Base-by-base conservation (phyloP, 2,113 vertebrate genomes). In the Pseudorhombus dupliciocellatus region DNA sequence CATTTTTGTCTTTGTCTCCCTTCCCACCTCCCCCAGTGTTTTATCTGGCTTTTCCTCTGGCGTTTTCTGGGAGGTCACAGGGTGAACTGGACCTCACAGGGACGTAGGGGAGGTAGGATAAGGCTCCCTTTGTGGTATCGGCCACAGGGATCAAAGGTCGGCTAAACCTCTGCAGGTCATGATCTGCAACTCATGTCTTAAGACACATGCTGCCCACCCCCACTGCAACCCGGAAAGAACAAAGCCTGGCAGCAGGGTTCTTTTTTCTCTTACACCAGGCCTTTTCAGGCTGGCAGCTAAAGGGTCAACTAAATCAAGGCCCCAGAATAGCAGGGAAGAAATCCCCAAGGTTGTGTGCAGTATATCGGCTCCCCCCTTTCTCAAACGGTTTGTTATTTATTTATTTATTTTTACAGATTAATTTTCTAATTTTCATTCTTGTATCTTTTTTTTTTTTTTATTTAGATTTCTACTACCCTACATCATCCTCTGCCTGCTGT, bases 11-110 rank as follows among this genome's bases (percentile, higher is more conserved):
- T 79, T 70, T 81, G 70, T 60, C 37, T 25, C 7, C 46, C 11
- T 15, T 21, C 58, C 75, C 44, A 26, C 44, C 53, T 50, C 30
- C 31, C 50, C 30, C 22, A 6, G 56, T 59, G 48, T 79, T 87
- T 84, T 88, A 87, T 86, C 83, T 73, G 64, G 63, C 63, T 70
- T 86, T 87, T 81, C 79, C 76, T 87, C 79, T 68, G 81, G 84
- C 46, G 8, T 71, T 84, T 87, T 81, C 70, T 77, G 79, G 69
- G 77, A 77, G 88, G 87, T 88, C 80, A 81, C 28, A 34, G 82
- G 75, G 71, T 77, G 82, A 87, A 58, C 66, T 58, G 74, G 90
- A 91, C 90, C 90, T 90, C 90, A 90, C 90, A 90, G 80, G 80
- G 74, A 87, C 84, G 53, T 64, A 85, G 77, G 70, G 84, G 85